Evolutionary conservation across 1,140 invertebrate genomes (phyloP).

Genomic region (Mizuhopecten yessoensis): DNA sequence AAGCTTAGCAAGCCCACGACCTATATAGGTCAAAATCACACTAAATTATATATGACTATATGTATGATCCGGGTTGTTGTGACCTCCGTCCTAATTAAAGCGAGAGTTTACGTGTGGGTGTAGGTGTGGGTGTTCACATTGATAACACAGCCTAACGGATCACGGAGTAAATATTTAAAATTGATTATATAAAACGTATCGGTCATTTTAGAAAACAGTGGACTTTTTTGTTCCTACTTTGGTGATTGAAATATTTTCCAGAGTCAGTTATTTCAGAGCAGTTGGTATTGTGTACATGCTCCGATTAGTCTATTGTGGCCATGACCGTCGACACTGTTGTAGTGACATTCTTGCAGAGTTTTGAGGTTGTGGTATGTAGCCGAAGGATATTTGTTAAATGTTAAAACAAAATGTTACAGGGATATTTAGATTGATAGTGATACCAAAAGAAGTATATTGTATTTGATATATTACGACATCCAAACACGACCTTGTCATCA

Average conservation of each 20-base stretch:
- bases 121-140: no score
- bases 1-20: no score
- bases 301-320: background rate
- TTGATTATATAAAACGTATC: background rate
- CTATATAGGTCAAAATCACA: no score
- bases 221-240: background rate
- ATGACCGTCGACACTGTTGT: background rate
- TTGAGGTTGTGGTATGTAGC: background rate
- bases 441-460: no score
- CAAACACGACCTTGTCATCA: no score
- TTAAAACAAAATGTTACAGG: background rate
- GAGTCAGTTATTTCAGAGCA: background rate
- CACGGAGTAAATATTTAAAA: background rate
- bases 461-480: no score
- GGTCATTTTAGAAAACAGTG: conserved; percentile 9
- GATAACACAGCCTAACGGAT: background rate
- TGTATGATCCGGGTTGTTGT: background rate
- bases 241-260: background rate
- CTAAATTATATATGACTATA: no score
- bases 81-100: background rate
- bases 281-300: background rate
- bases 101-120: background rate
- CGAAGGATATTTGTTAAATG: background rate
- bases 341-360: background rate
- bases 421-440: no score